These are phyloP conservation scores for Narcine bancroftii DNA, from an alignment of 2,113 vertebrate species.

Conservation along the genomic window DNA sequence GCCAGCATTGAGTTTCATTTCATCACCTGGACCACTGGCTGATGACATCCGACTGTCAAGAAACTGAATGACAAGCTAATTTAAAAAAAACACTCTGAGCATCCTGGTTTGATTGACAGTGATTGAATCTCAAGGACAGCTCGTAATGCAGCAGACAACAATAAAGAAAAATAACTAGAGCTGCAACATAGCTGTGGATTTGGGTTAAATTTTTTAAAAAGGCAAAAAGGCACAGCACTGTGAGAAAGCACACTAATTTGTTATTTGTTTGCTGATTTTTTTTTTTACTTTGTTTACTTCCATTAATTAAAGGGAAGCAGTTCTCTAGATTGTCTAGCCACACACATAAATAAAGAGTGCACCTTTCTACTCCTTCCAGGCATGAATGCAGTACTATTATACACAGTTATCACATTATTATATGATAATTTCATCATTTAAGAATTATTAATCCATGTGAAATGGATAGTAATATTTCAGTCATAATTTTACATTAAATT, in stretches of 20 bases:
- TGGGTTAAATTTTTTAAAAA: neutral
- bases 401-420: neutral
- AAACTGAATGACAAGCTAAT: conserved; percentile 21
- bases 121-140: conserved; percentile 9
- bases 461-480: neutral
- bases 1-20: neutral
- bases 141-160: neutral
- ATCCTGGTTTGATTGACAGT: conserved; percentile 9
- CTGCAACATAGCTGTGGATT: neutral
- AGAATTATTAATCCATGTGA: neutral
- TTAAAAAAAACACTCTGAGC: neutral
- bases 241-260: neutral
- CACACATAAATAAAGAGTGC: neutral
- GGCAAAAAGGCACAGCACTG: neutral
- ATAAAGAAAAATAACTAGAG: neutral
- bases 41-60: conserved; percentile 2
- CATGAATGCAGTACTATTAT: neutral
- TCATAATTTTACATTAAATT: conserved; percentile 1
- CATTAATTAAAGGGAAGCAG: neutral
- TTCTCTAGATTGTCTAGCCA: neutral
- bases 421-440: neutral
- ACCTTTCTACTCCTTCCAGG: neutral
- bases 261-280: neutral
- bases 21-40: neutral
- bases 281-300: neutral